Evolutionary conservation across 92 coral and sea anemone genomes (phyloP).

Genomic region (Paramuricea clavata): DNA sequence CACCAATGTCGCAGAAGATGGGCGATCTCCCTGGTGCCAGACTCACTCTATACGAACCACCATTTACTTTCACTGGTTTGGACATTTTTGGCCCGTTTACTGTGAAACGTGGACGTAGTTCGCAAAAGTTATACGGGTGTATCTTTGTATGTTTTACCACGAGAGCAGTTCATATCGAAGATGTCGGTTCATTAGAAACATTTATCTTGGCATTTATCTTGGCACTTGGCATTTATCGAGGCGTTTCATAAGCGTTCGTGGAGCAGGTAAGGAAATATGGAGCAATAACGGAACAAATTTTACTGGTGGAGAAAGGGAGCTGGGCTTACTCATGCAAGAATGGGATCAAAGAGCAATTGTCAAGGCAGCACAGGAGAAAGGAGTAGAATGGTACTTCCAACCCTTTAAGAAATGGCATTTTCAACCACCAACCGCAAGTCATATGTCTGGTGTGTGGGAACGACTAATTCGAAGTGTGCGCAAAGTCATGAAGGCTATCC

Average conservation of each 20-base stretch:
- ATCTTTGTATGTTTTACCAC: slow-evolving; percentile 20
- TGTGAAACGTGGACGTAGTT: slow-evolving; percentile 18
- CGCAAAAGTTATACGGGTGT: slow-evolving; percentile 25
- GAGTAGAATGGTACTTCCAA: background rate
- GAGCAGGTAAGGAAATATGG: slow-evolving; percentile 25
- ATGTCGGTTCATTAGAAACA: slow-evolving; percentile 18
- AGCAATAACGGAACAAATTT: slow-evolving; percentile 8
- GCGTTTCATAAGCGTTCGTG: slow-evolving; percentile 49
- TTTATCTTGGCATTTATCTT: slow-evolving; percentile 27
- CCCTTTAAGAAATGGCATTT: slow-evolving; percentile 44
- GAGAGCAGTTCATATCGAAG: slow-evolving; percentile 28
- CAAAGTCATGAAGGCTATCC: slow-evolving; percentile 26
- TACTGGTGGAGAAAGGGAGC: background rate
- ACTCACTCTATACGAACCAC: slow-evolving; percentile 60
- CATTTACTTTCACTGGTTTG: slow-evolving; percentile 60
- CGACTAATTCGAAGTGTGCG: slow-evolving; percentile 42
- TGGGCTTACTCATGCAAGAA: background rate
- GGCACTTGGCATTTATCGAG: too few relatives aligned
- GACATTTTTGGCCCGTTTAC: slow-evolving; percentile 25
- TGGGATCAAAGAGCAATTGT: background rate
- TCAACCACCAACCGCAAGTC: slow-evolving; percentile 51
- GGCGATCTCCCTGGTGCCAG: slow-evolving; percentile 66
- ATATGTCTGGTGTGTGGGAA: slow-evolving; percentile 66
- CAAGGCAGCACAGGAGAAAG: background rate
- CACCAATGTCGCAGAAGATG: slow-evolving; percentile 65